Base-by-base conservation (phyloP, 2,113 vertebrate genomes). In the Hiodon tergisus region DNA sequence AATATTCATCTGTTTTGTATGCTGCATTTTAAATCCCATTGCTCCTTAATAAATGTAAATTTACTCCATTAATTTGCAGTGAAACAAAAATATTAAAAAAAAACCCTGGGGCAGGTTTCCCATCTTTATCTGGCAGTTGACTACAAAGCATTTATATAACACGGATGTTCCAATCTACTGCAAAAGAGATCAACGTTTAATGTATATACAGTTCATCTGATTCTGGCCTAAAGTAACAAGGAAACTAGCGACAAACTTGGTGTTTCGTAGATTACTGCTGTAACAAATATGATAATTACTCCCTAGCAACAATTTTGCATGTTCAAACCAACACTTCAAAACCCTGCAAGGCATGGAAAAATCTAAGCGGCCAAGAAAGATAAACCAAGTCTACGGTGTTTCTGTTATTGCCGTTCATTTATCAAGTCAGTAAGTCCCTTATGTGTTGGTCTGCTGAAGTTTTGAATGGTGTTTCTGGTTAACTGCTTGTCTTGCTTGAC, bases 41-140 rank as follows among this genome's bases (percentile, higher is more conserved):
- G 58, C 71, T n/a, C 60, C 68, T 60, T 50, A 68, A 67, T 58
- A 57, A 58, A 55, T 75, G 53, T 67, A 57, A 67, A 59, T 31
- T 14, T 58, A 47, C 46, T 75, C 11, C 58, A 31, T 31, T 31
- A 31, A 60, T 68, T 74, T 31, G 59, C 53, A 75, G n/a, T 7
- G 47, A 75, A 67, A 50, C 65, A 31, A 31, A 31, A 31, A 31
- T 31, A 31, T 31, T n/a, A n/a, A 58, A 66, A 67, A 68, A 31
- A 51, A 61, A 31, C 46, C 54, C 50, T 63, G 5, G 52, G 73
- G 73, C 52, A 74, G 53, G 50, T 72, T 73, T 73, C 58, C 6
- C 11, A 31, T 31, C 31, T 31, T 31, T 31, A 31, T 31, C 31
- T 31, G 31, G 58, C 14, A 61, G 47, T 50, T 16, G 47, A 71